Base-by-base conservation (phyloP, 1,140 invertebrate genomes). In the Cherax quadricarinatus region DNA sequence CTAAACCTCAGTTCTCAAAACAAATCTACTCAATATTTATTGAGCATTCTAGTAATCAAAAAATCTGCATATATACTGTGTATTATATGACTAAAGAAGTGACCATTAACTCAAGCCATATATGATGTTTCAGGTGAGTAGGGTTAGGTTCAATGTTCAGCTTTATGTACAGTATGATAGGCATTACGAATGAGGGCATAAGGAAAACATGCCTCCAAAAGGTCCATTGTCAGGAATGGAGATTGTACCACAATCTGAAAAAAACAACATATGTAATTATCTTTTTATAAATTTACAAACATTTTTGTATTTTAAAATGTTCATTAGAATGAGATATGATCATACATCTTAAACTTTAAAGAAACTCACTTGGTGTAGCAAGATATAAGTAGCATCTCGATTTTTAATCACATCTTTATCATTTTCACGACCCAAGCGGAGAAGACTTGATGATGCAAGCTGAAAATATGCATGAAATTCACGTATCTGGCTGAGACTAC, bases 151-250 rank as follows among this genome's bases (percentile, higher is more conserved):
- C 60, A 89, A 57, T 91, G 91, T 24, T 93, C 94, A 14, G 92
- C 80, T 95, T 98, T 98, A 95, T 98, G 98, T 82, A 99, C 98
- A 94, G 98, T 97, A 94, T 99, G 98, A 96, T 99, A 99, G 93
- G 99, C 98, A 95, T 99, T 99, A 81, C 99, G 96, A 94, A 99
- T 98, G 7, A 99, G 96, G 10, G 98, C 98, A 95, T 99, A 99
- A 0, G 99, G 99, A 95, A 99, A 99, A 95, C 99, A 99, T 4
- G 98, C 99, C 95, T 99, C 99, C 87, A 99, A 95, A 81, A 99
- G 96, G 96, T 99, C 99, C 98, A 99, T 99, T 0, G 99, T 99
- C 6, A 99, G 96, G 95, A 99, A 99, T 12, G 98, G 98, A 7
- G 98, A 99, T 95, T 99, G 98, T 95, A 99, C 98, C 51, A 99